Evolutionary conservation across 2,888 invertebrate genomes (phyloP).

Genomic region (Apeira syringaria): DNA sequence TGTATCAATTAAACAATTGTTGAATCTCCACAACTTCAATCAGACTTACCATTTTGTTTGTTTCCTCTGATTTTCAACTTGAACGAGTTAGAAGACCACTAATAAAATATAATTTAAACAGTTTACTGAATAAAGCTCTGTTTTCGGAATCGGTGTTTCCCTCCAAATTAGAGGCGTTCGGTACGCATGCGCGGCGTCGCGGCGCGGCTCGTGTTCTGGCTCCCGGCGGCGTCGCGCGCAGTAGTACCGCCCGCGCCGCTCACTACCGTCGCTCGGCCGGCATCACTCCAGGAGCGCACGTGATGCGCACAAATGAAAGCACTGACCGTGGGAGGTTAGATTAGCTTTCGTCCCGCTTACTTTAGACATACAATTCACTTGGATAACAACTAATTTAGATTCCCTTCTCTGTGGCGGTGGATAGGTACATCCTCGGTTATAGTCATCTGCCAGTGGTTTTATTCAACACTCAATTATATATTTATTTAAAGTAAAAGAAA

Average conservation of each 20-base stretch:
- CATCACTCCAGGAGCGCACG: conserved; percentile 56
- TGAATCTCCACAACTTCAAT: neutral
- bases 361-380: conserved; percentile 2
- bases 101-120: neutral
- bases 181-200: conserved; percentile 62
- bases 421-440: too few relatives aligned
- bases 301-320: conserved; percentile 62
- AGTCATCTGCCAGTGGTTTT: too few relatives aligned
- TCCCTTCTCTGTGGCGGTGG: too few relatives aligned
- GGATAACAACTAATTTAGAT: too few relatives aligned
- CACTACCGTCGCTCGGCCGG: neutral
- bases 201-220: conserved; percentile 64
- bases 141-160: conserved; percentile 43
- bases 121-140: neutral
- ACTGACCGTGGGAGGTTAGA: conserved; percentile 53
- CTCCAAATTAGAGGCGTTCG: conserved; percentile 48
- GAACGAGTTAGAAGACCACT: neutral
- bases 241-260: too few relatives aligned
- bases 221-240: conserved; percentile 42
- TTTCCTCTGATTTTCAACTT: neutral
- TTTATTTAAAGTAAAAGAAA: too few relatives aligned
- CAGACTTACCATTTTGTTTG: conserved; percentile 14
- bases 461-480: too few relatives aligned
- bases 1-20: too few relatives aligned
- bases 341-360: conserved; percentile 32